Evolutionary conservation across 2,797 vertebrate species (phyloP), one percentile per base, ranked within the genome.

Genomic region (Tragelaphus oryx): DNA sequence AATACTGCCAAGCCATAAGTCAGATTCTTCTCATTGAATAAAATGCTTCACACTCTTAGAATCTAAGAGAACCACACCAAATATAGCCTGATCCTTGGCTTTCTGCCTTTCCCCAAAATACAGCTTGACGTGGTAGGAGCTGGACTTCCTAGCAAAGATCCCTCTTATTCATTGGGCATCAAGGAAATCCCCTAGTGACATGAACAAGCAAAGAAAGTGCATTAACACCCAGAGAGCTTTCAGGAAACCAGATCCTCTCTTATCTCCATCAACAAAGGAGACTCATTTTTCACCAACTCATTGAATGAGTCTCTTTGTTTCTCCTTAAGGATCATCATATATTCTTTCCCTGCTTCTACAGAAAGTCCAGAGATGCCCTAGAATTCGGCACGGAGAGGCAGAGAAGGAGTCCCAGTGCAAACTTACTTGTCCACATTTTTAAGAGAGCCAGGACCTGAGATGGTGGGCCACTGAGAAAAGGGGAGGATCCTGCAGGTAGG

Each of bases 291-390:
- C 97, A 96, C 85, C 78, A 78, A 89, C 85, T 92, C 71, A 55
- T 44, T 97, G 96, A 97, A 97, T 86, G 93, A 95, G 68, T 78
- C 96, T 93, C 93, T 97, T 98, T 97, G 96, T 98, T 97, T 96
- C 86, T 94, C 94, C 88, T 88, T 95, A 82, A 97, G 89, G 78
- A 90, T 96, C 85, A 78, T 87, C 93, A 94, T 92, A 93, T 93
- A 95, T 86, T 96, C 96, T 88, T 95, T 95, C 86, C 65, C 41
- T 48, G 82, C 79, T 54, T 89, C 80, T 79, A 87, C 57, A 30
- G 74, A 76, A 90, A 79, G 85, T 28, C 48, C 68, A 85, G 74
- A 78, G 74, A 59, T 52, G 88, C 74, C 92, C 94, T 92, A 90
- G 86, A 96, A 97, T 91, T 62, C 20, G 0, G 89, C 59, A 28